Conservation (phyloP, 2,888 invertebrate species). For the Macaria notata region DNA sequence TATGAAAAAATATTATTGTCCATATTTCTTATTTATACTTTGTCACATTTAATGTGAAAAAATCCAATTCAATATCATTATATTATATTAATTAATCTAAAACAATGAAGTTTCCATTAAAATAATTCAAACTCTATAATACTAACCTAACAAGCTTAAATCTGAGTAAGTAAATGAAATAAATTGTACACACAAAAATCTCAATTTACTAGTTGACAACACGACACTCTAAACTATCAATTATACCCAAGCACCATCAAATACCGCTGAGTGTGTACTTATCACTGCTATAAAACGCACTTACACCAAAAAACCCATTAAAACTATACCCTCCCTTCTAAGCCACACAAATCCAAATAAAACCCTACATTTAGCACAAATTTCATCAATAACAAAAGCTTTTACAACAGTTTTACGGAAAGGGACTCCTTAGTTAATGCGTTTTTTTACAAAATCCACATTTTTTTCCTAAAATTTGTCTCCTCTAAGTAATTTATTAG, state of each 20-base stretch:
- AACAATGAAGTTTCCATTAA: no score
- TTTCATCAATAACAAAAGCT: slow-evolving; percentile 43
- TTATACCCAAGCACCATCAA: slow-evolving; percentile 47
- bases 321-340: slow-evolving; percentile 42
- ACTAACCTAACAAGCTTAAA: no score
- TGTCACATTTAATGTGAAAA: no score
- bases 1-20: no score
- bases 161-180: no score
- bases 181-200: no score
- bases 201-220: not conserved
- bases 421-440: slow-evolving; percentile 32
- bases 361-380: slow-evolving; percentile 49
- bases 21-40: no score
- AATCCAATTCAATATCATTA: no score
- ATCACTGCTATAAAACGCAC: slow-evolving; percentile 30
- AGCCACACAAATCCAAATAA: slow-evolving; percentile 43
- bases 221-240: slow-evolving; percentile 40
- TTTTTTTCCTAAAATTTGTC: slow-evolving; percentile 32
- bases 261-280: slow-evolving; percentile 40
- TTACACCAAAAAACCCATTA: slow-evolving; percentile 37
- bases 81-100: no score
- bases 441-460: not conserved
- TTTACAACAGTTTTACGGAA: slow-evolving; percentile 56
- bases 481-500: slow-evolving; percentile 47
- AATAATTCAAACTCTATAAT: no score